Evolutionary conservation across 2,797 vertebrate genomes (phyloP).

Genomic region (Dromococcyx pavoninus): DNA sequence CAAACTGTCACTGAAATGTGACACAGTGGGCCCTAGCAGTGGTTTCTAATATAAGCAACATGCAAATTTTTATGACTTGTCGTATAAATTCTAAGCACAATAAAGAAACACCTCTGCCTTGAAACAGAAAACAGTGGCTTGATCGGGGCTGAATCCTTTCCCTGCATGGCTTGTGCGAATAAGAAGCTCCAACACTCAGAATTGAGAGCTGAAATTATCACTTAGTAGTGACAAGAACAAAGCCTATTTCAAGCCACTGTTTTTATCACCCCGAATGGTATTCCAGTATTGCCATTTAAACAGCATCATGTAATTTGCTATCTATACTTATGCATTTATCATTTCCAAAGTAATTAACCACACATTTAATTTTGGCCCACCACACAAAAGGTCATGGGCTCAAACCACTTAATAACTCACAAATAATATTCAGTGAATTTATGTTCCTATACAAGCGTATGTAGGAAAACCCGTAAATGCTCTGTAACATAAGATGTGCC

Average conservation of each 20-base stretch:
- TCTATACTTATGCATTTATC: background rate
- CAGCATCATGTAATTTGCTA: background rate
- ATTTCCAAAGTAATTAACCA: conserved; percentile 36
- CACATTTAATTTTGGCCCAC: background rate
- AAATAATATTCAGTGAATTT: background rate
- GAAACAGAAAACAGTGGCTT: background rate
- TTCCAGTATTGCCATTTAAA: conserved; percentile 16
- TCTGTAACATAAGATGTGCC: background rate
- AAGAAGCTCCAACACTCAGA: background rate
- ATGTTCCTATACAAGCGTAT: background rate
- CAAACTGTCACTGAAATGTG: background rate
- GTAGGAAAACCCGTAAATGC: background rate
- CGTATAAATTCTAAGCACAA: background rate
- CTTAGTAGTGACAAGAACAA: background rate
- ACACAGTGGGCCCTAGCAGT: background rate
- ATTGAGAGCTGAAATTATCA: background rate
- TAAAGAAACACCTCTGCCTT: background rate
- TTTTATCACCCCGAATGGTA: background rate
- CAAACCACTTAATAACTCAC: background rate
- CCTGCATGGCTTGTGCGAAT: background rate
- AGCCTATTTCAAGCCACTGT: background rate
- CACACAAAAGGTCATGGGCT: background rate
- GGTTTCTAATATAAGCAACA: background rate
- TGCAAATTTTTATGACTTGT: background rate
- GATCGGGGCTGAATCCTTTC: background rate